Percentiles rank a stretch among this genome's conserved stretches.
phyloP scores from a whole-genome alignment of 2,797 vertebrate genomes.

The Neosilurus mollespiculum region DNA sequence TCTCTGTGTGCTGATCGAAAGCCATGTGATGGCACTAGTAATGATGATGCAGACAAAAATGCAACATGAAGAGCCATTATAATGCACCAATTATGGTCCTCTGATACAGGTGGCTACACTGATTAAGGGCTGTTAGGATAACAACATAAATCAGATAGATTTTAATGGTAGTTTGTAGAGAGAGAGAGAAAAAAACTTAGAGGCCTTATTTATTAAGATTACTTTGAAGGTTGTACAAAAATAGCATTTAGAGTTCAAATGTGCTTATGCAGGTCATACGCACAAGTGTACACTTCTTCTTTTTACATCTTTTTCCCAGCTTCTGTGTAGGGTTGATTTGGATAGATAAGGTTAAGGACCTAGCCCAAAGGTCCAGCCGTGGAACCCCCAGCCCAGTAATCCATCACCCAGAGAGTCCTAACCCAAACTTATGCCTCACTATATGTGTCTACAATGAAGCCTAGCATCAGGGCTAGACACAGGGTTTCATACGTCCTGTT shows the following conservation, averaged over 20 bases:
- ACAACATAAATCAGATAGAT: not conserved
- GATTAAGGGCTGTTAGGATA: not conserved
- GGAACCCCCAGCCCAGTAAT: no score
- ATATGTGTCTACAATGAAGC: no score
- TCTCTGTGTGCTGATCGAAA: slow-evolving; percentile 25
- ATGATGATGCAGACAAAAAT: slow-evolving; percentile 26
- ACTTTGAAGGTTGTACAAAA: not conserved
- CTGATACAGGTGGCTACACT: not conserved
- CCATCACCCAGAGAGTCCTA: no score
- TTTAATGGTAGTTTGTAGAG: not conserved
- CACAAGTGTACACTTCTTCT: not conserved
- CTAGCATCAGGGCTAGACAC: no score
- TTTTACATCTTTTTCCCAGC: no score
- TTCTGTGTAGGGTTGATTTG: no score
- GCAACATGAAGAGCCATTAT: slow-evolving; percentile 12
- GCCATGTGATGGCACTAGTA: slow-evolving; percentile 26
- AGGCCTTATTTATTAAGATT: not conserved
- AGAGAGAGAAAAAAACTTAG: not conserved
- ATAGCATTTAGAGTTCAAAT: not conserved
- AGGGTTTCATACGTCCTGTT: no score
- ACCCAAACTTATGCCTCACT: no score
- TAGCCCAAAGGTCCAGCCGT: no score
- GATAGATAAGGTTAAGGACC: no score
- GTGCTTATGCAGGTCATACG: not conserved
- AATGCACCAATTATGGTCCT: not conserved